phyloP scores from a whole-genome alignment of 1,140 invertebrate species.

The Pseudomyrmex pallidus region DNA sequence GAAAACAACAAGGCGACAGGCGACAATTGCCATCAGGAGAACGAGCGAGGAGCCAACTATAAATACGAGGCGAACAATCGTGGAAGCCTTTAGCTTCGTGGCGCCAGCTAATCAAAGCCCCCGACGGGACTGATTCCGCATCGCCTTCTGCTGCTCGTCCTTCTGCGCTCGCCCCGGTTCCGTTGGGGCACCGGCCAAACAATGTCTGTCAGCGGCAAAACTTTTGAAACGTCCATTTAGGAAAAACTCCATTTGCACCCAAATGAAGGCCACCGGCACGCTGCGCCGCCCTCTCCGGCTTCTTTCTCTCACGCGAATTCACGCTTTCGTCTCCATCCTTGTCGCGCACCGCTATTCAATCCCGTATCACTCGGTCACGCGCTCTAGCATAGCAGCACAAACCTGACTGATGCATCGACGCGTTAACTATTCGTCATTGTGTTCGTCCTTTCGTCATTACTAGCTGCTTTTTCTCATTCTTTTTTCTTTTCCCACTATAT shows the following conservation, averaged over 20 bases:
- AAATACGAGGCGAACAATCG: slow-evolving; percentile 66
- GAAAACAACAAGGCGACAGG: slow-evolving; percentile 14
- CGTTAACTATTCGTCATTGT: slow-evolving; percentile 73
- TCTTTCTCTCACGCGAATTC: slow-evolving; percentile 4
- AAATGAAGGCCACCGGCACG: slow-evolving; percentile 72
- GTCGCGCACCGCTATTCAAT: slow-evolving; percentile 32
- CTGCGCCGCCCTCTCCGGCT: neutral
- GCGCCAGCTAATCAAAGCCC: slow-evolving; percentile 73
- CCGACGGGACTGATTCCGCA: slow-evolving; percentile 36
- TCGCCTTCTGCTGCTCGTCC: neutral
- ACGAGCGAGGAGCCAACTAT: slow-evolving; percentile 38
- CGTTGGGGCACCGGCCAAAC: slow-evolving; percentile 64
- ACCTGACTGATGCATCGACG: slow-evolving; percentile 14
- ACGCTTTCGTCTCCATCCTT: slow-evolving; percentile 12
- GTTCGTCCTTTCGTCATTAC: slow-evolving; percentile 22
- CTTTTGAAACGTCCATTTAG: slow-evolving; percentile 77
- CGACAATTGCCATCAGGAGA: slow-evolving; percentile 38
- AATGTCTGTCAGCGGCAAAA: slow-evolving; percentile 70
- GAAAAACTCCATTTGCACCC: slow-evolving; percentile 77
- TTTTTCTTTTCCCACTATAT: neutral
- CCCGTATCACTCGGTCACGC: slow-evolving; percentile 1
- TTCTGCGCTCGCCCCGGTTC: neutral
- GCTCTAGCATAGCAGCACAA: neutral
- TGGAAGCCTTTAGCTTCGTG: slow-evolving; percentile 50
- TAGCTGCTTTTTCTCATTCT: slow-evolving; percentile 13